These are phyloP conservation scores for Leptoteleia sp. DNA, from an alignment of 1,140 invertebrate species.

Conservation along the genomic window DNA sequence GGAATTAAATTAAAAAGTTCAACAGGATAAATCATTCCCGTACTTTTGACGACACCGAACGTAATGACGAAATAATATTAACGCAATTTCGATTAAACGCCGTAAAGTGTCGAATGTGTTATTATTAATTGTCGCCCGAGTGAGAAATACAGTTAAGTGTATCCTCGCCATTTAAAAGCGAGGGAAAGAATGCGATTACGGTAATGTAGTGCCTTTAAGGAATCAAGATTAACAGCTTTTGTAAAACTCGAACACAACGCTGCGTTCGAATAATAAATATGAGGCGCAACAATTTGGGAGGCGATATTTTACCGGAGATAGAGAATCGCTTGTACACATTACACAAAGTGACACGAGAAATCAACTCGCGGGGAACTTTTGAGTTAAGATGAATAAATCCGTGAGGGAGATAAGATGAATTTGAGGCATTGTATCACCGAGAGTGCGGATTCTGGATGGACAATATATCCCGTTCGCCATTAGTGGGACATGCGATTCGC, in stretches of 20 bases:
- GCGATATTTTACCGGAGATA: too few species aligned
- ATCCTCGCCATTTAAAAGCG: slow-evolving; percentile 38
- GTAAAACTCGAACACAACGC: slow-evolving; percentile 17
- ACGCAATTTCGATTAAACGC: slow-evolving; percentile 11
- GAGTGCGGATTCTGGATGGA: too few species aligned
- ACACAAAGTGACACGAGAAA: too few species aligned
- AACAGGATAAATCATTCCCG: slow-evolving; percentile 2
- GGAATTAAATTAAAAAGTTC: slow-evolving; percentile 12
- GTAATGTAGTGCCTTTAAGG: slow-evolving; percentile 33
- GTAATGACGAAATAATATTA: not conserved
- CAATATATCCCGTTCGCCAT: too few species aligned
- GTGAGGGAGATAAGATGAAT: too few species aligned
- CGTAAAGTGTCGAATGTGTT: slow-evolving; percentile 5
- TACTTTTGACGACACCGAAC: not conserved
- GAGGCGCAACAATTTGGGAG: slow-evolving; percentile 33
- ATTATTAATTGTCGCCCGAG: slow-evolving; percentile 26
- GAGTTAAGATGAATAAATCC: too few species aligned
- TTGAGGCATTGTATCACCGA: too few species aligned
- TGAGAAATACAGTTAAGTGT: slow-evolving; percentile 16
- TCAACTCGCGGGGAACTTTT: too few species aligned
- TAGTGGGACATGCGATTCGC: too few species aligned
- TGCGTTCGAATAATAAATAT: slow-evolving; percentile 36
- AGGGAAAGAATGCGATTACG: slow-evolving; percentile 30
- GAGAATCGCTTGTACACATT: too few species aligned
- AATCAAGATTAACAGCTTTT: slow-evolving; percentile 48